Evolutionary conservation across 1,140 invertebrate genomes (phyloP).

Genomic region (Calliphora vicina): DNA sequence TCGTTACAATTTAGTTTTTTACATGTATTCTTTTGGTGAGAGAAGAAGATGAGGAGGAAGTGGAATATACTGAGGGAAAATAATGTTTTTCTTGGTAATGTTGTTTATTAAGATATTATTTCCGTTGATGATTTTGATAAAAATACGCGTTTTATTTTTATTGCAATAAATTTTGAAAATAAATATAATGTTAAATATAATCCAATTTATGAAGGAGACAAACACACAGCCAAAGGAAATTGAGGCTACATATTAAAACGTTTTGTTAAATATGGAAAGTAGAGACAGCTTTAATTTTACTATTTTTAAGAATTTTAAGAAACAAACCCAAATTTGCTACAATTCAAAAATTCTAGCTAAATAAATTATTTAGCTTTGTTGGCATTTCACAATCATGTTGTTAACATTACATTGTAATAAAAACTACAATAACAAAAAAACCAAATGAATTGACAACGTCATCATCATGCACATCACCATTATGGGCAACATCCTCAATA

Average conservation of each 20-base stretch:
- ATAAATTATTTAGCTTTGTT: background rate
- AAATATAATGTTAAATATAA: constrained; percentile 12
- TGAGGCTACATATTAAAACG: background rate
- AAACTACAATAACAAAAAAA: too few species aligned
- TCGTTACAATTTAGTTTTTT: background rate
- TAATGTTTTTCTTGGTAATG: constrained; percentile 21
- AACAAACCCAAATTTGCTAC: background rate
- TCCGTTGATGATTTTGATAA: constrained; percentile 32
- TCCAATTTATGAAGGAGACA: constrained; percentile 28
- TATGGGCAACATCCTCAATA: background rate
- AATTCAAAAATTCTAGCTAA: background rate
- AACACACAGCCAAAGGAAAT: background rate
- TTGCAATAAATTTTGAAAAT: constrained; percentile 10
- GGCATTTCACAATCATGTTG: background rate
- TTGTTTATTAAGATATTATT: constrained; percentile 33
- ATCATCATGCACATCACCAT: background rate
- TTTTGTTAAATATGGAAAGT: background rate
- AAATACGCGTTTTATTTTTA: constrained; percentile 30
- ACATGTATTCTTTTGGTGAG: background rate
- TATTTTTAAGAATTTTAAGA: background rate
- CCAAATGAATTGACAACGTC: background rate
- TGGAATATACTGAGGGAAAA: background rate
- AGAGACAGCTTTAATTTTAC: background rate
- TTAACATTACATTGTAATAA: background rate
- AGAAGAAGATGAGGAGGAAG: background rate